A percentile compares a stretch with the other conserved stretches of the same genome.
These are phyloP conservation scores for Daboia siamensis DNA, from an alignment of 2,113 vertebrate genomes.

Conservation along the genomic window DNA sequence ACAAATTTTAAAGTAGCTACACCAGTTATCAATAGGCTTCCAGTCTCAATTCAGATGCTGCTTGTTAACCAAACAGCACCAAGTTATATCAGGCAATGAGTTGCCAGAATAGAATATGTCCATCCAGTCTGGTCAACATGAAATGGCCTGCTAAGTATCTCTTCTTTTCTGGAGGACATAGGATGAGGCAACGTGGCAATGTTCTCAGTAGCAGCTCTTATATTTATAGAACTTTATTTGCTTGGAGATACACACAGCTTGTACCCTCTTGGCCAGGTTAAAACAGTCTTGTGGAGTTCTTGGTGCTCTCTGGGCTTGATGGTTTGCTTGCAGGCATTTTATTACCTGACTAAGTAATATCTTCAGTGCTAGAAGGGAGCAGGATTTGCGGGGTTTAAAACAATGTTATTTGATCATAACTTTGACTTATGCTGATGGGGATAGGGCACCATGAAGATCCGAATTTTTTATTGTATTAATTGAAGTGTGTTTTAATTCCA, in stretches of 20 bases:
- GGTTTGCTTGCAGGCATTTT: too few species aligned
- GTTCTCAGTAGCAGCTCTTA: not conserved
- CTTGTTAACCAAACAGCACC: not conserved
- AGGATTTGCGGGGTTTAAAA: not conserved
- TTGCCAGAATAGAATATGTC: not conserved
- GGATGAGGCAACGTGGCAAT: not conserved
- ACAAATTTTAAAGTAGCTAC: not conserved
- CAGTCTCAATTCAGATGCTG: not conserved
- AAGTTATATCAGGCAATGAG: not conserved
- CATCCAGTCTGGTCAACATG: not conserved
- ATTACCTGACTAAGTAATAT: too few species aligned
- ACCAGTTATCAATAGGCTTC: not conserved
- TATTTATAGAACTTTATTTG: not conserved
- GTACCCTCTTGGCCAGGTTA: not conserved
- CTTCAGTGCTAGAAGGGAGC: too few species aligned
- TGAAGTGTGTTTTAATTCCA: not conserved
- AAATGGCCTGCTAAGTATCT: not conserved
- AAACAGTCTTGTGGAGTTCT: not conserved
- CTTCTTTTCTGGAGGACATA: not conserved
- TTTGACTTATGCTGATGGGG: not conserved
- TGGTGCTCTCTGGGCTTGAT: too few species aligned
- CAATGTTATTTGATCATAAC: not conserved
- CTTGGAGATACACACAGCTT: not conserved
- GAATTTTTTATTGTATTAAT: not conserved
- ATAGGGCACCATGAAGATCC: not conserved